Base-by-base conservation (phyloP, 1,140 invertebrate genomes). In the Cecropterus lyciades region DNA sequence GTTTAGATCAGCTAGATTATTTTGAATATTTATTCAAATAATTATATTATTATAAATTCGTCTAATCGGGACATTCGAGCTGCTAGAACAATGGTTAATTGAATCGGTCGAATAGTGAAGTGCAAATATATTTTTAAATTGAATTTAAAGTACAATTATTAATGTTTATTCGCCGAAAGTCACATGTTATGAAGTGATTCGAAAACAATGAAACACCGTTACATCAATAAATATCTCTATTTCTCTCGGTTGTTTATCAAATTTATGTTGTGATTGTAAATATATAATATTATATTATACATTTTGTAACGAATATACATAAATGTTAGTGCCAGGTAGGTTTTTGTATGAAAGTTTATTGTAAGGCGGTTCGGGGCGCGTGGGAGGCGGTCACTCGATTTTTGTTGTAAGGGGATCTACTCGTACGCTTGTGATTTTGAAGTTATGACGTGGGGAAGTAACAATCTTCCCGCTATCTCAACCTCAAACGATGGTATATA, bases 221-320 rank as follows among this genome's bases (percentile, higher is more conserved):
- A 87, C 85, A 86, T 78, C 84, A 87, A 84, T 57, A 57, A 53
- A 15, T 69, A 63, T 78, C 69, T 77, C 62, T 81, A 76, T 85
- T 81, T 83, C 82, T 84, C 80, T 89, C 77, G 87, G 87, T 91
- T 89, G 89, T 89, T 89, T 84, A 84, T 85, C 79, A 86, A 85
- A 85, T 88, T 89, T 91, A 91, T 72, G 87, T 89, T 89, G 87
- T 91, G 87, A 91, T 87, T 89, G 89, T 91, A 89, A 80, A 88
- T 88, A 87, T 74, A 87, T 84, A 82, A 82, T 84, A 64, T 75
- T 79, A 80, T 84, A 85, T 79, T 91, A 89, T 91, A 91, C 84
- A 91, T 91, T 91, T 91, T 91, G 79, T 91, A 91, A 89, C 83
- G 75, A 72, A 86, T 89, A 91, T 91, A 91, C 89, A 88, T 60